Base-by-base conservation (phyloP, 2,888 invertebrate species). In the Bibio marci region DNA sequence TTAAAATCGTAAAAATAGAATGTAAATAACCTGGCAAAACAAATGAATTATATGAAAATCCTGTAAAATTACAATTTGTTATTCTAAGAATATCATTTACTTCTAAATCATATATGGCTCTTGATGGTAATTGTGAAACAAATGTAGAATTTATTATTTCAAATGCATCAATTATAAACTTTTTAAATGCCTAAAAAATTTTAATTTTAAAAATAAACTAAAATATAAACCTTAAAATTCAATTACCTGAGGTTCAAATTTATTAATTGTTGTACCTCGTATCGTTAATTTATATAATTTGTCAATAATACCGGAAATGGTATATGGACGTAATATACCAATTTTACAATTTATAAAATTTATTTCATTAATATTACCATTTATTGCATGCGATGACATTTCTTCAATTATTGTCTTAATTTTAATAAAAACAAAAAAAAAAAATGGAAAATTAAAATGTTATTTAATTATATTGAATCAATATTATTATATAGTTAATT, bases 41-140 rank as follows among this genome's bases (percentile, higher is more conserved):
- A 60, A 83, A 78, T 17, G 80, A 77, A 46, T 73, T 71, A 48
- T 81, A 76, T 48, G 71, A 67, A 35, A 85, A 59, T 45, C 65
- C 66, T 40, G 69, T 66, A 49, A 82, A 71, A 34, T 55, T 65
- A 43, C 78, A 73, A 45, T 76, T 72, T 44, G 73, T 71, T 50
- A 85, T 67, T 47, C 67, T 64, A 46, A 85, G 71, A 41, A 70
- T 65, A 49, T 76, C 66, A 38, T 66, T 67, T 30, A 85, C 74
- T 49, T 76, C 76, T 36, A 85, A 63, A 49, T 85, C 81, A 41
- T 79, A 78, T 53, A 83, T 69, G 41, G 75, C 70, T 43, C 79
- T 68, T 48, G 81, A 80, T 4, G 80, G 80, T 42, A 82, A 55
- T 37, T 62, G 53, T 1, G 63, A 64, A 22, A 63, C 59, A 35